Percentiles rank a stretch among this genome's conserved stretches.
Evolutionary conservation across 2,797 vertebrate genomes (phyloP).

Genomic region (Euthynnus affinis): DNA sequence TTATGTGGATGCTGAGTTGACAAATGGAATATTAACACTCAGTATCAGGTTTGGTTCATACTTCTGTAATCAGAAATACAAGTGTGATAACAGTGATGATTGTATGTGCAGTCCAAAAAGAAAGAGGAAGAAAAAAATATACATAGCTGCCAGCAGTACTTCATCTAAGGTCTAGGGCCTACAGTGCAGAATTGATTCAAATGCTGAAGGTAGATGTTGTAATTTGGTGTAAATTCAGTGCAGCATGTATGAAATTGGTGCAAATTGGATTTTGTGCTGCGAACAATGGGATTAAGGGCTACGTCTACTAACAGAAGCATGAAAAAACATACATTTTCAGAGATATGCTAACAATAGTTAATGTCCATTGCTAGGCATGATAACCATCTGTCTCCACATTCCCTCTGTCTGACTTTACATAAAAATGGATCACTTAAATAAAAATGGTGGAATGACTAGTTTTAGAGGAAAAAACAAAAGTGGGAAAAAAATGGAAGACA

Average conservation of each 20-base stretch:
- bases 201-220: constrained; percentile 39
- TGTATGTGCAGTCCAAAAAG: background rate
- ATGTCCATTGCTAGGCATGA: constrained; percentile 4
- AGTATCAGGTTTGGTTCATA: constrained; percentile 21
- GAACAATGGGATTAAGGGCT: constrained; percentile 47
- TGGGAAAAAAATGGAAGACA: background rate
- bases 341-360: constrained; percentile 41
- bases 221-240: constrained; percentile 48
- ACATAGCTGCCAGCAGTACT: background rate
- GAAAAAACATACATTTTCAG: constrained; percentile 38
- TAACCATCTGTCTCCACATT: constrained; percentile 31
- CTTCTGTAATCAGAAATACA: constrained; percentile 29
- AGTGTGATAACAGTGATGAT: constrained; percentile 11
- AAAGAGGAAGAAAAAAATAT: background rate
- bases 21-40: constrained; percentile 49
- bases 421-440: constrained; percentile 7
- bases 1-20: constrained; percentile 39
- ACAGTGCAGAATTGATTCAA: constrained; percentile 34
- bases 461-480: background rate
- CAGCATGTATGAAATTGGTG: constrained; percentile 56
- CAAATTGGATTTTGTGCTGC: constrained; percentile 55
- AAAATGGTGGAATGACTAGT: background rate
- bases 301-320: constrained; percentile 29
- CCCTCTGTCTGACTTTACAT: constrained; percentile 9
- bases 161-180: constrained; percentile 2